These are phyloP conservation scores for Lepus townsendii DNA, from an alignment of 2,797 vertebrate species.

Conservation along the genomic window DNA sequence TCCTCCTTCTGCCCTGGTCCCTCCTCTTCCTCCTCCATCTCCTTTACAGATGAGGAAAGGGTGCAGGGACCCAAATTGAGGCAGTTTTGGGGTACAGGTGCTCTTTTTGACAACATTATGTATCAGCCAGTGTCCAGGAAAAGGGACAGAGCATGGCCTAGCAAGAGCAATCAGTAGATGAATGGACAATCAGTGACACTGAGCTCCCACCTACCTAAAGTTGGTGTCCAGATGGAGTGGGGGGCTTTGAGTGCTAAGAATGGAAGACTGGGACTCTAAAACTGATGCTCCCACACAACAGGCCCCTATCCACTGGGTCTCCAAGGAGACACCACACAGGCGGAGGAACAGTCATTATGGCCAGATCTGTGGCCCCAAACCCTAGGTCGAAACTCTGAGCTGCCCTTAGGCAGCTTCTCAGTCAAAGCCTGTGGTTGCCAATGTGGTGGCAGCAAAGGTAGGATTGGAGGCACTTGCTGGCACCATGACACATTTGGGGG, in stretches of 20 bases:
- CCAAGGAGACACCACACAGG: background rate
- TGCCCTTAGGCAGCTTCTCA: background rate
- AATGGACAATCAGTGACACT: background rate
- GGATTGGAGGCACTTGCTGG: background rate
- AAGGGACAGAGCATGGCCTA: background rate
- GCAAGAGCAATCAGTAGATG: background rate
- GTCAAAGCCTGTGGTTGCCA: background rate
- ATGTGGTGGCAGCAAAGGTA: background rate
- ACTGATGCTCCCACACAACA: background rate
- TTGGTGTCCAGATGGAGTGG: background rate
- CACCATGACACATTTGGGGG: background rate
- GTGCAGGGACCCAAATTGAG: background rate
- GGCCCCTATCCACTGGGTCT: background rate
- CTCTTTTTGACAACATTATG: background rate
- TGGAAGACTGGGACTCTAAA: background rate
- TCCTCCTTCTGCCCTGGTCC: background rate
- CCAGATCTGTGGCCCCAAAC: background rate
- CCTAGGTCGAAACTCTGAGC: background rate
- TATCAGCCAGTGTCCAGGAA: background rate
- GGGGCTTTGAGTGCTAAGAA: background rate
- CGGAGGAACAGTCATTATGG: background rate
- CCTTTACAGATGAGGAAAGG: background rate
- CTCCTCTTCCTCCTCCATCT: background rate
- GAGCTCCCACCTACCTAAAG: background rate
- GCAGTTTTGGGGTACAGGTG: background rate